Evolutionary conservation across 2,113 vertebrate genomes (phyloP), one percentile per base, ranked within the genome.

Genomic region (Heterochromis multidens): DNA sequence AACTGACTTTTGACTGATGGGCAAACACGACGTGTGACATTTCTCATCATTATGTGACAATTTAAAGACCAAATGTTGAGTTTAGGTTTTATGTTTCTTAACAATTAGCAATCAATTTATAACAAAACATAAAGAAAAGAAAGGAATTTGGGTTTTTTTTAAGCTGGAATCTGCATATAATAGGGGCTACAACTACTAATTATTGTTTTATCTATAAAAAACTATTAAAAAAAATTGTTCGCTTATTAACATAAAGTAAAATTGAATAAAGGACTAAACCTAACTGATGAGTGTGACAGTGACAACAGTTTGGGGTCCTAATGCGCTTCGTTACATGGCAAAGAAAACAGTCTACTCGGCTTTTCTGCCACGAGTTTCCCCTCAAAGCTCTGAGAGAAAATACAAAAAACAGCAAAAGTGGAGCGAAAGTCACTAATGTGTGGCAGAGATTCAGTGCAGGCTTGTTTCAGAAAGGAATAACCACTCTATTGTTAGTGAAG

Each of bases 311-410:
- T 29, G 67, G 67, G 25, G 43, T 72, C 25, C 43, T 17, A 72
- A 25, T 49, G 67, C 25, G 70, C 77, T 27, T 25, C 35, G 9
- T 27, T 78, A 35, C 77, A 29, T 78, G 56, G 86, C 40, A 81
- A 46, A 89, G 83, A 82, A n/a, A 86, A 86, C 77, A 16, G 78
- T 82, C 81, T 88, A 83, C 59, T 91, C 76, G 74, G 80, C 83
- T 92, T 86, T 60, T 60, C 83, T 91, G 90, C 93, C 93, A 93
- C 91, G 92, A 94, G 82, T 94, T 81, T 91, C 84, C 90, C 83
- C 13, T 62, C 37, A 23, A 8, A 33, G 57, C 79, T 67, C 29
- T 4, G 21, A 19, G 27, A 40, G 29, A 14, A 74, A 87, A 77
- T 6, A 25, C 16, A 29, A 40, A 58, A 77, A 16, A 27, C 27